Evolutionary conservation across 2,797 vertebrate genomes (phyloP).

Genomic region (Xyrichtys novacula): DNA sequence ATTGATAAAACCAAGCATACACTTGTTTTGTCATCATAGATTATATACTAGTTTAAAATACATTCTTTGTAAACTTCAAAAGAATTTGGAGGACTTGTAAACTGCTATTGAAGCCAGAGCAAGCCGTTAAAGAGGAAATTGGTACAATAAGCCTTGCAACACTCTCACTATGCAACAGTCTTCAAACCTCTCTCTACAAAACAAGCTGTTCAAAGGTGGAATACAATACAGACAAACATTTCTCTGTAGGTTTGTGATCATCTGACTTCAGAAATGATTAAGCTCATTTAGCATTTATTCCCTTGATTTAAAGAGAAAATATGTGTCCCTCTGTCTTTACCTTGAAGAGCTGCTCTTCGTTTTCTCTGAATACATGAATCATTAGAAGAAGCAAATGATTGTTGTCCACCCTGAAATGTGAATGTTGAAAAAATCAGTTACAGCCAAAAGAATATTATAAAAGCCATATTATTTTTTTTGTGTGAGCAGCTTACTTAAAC

Average conservation of each 20-base stretch:
- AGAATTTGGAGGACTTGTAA: background rate
- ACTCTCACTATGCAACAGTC: constrained; percentile 38
- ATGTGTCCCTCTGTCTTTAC: constrained; percentile 70
- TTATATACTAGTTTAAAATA: background rate
- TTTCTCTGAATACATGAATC: constrained; percentile 98
- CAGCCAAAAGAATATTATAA: background rate
- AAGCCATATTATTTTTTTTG: background rate
- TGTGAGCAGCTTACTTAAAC: constrained; percentile 88
- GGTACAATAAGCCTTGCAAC: constrained; percentile 39
- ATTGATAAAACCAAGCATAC: background rate
- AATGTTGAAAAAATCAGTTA: constrained; percentile 31
- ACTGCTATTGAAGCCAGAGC: background rate
- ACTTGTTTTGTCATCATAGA: background rate
- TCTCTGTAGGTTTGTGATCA: background rate
- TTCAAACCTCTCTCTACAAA: constrained; percentile 28
- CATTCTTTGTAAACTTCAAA: background rate
- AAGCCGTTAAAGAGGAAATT: background rate
- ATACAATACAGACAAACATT: too few species aligned
- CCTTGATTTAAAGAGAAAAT: background rate
- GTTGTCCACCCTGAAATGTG: constrained; percentile 93
- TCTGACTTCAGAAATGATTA: background rate
- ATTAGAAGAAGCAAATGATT: constrained; percentile 97
- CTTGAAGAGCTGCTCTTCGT: constrained; percentile 97
- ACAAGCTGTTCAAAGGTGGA: background rate
- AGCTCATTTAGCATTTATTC: background rate